Conservation (phyloP, 2,797 vertebrate genomes). For the Gallinago nigripennis region DNA sequence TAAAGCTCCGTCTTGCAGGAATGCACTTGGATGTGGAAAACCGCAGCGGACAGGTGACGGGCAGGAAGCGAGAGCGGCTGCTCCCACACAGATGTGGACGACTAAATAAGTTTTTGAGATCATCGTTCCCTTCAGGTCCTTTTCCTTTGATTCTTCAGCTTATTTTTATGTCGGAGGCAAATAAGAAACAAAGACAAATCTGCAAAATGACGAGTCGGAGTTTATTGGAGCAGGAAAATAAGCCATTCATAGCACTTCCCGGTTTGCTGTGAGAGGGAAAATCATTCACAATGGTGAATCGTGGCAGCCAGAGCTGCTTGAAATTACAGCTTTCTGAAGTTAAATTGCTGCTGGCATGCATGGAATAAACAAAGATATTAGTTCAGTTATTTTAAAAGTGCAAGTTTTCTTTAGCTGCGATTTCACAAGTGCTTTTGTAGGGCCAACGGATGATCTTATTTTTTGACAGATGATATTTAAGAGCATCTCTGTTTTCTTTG, state of each 20-base stretch:
- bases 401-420: neutral
- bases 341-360: constrained; percentile 67
- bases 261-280: constrained; percentile 74
- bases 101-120: constrained; percentile 73
- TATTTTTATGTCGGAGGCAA: constrained; percentile 73
- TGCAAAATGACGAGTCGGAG: constrained; percentile 71
- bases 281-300: constrained; percentile 74
- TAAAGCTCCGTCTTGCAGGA: neutral
- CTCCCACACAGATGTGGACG: constrained; percentile 38
- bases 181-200: constrained; percentile 79
- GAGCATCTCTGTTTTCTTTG: constrained; percentile 37
- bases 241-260: constrained; percentile 65
- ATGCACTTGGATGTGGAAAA: neutral
- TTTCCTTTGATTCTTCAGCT: constrained; percentile 76
- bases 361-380: constrained; percentile 69
- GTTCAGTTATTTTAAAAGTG: constrained; percentile 46
- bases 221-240: constrained; percentile 79
- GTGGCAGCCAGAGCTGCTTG: constrained; percentile 62
- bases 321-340: constrained; percentile 71
- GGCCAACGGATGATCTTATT: constrained; percentile 12
- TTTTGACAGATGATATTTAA: constrained; percentile 4
- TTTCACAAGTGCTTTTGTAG: constrained; percentile 20
- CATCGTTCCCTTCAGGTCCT: constrained; percentile 66
- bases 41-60: constrained; percentile 36
- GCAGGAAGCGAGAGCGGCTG: constrained; percentile 43